phyloP scores from a whole-genome alignment of 2,797 vertebrate genomes.

The Lagorchestes hirsutus region DNA sequence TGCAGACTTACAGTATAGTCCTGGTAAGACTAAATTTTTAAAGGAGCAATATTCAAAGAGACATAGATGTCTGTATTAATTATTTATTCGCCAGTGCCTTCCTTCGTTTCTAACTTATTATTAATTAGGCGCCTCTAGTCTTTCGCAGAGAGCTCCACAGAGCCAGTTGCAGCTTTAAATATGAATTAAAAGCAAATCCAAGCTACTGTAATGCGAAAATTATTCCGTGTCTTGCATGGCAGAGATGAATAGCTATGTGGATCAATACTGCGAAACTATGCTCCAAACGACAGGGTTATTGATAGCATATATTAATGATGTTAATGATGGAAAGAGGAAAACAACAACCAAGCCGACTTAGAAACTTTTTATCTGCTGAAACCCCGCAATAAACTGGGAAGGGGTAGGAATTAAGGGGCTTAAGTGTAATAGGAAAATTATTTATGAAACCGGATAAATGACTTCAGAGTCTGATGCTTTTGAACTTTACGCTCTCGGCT shows the following conservation, averaged over 20 bases:
- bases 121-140: slow-evolving; percentile 93
- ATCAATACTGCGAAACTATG: slow-evolving; percentile 94
- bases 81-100: slow-evolving; percentile 90
- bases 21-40: slow-evolving; percentile 88
- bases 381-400: slow-evolving; percentile 80
- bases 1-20: slow-evolving; percentile 86
- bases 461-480: slow-evolving; percentile 80
- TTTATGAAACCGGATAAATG: slow-evolving; percentile 86
- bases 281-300: slow-evolving; percentile 91
- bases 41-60: slow-evolving; percentile 90
- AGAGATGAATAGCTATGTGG: slow-evolving; percentile 90
- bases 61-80: slow-evolving; percentile 91
- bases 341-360: slow-evolving; percentile 84
- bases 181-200: slow-evolving; percentile 93
- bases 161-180: slow-evolving; percentile 91
- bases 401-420: slow-evolving; percentile 81
- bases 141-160: slow-evolving; percentile 89
- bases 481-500: slow-evolving; percentile 74
- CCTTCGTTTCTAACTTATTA: slow-evolving; percentile 92
- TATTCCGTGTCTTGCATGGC: slow-evolving; percentile 91
- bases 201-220: slow-evolving; percentile 92
- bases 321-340: slow-evolving; percentile 89
- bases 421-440: slow-evolving; percentile 83
- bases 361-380: slow-evolving; percentile 88
- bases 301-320: slow-evolving; percentile 90